Evolutionary conservation across 2,113 vertebrate species (phyloP).

Genomic region (Dicrurus megarhynchus): DNA sequence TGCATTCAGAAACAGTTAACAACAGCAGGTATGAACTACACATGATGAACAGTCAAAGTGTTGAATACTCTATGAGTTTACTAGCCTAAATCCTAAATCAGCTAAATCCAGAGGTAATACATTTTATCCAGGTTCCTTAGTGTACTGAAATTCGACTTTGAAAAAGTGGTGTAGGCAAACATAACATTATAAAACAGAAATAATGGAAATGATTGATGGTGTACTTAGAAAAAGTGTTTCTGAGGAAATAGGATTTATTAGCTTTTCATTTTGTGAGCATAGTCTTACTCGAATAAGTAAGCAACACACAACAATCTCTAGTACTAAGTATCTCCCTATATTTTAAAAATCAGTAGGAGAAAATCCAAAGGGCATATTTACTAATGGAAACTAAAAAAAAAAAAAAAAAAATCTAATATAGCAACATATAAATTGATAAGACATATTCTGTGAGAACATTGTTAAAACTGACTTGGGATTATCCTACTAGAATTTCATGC

Average conservation of each 20-base stretch:
- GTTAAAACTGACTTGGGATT: not conserved
- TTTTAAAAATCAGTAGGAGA: not conserved
- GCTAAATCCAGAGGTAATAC: not conserved
- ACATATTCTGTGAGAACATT: not conserved
- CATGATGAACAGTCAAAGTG: not conserved
- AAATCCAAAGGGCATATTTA: not conserved
- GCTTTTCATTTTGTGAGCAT: not conserved
- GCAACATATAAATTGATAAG: not conserved
- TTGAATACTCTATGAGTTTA: not conserved
- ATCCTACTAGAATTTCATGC: not conserved
- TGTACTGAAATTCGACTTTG: not conserved
- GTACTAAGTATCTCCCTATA: not conserved
- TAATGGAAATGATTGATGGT: not conserved
- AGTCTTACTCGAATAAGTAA: not conserved
- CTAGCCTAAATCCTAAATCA: not conserved
- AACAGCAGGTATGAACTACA: not conserved
- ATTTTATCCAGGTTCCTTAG: not conserved
- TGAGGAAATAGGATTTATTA: not conserved
- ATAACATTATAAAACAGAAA: not conserved
- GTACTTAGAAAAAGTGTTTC: not conserved
- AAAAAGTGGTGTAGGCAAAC: accelerated
- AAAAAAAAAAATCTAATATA: not conserved
- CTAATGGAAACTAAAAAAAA: not conserved
- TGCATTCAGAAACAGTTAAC: not conserved
- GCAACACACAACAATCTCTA: not conserved